Evolutionary conservation across 2,888 invertebrate genomes (phyloP), one percentile per base, ranked within the genome.

Genomic region (Polyommatus icarus): DNA sequence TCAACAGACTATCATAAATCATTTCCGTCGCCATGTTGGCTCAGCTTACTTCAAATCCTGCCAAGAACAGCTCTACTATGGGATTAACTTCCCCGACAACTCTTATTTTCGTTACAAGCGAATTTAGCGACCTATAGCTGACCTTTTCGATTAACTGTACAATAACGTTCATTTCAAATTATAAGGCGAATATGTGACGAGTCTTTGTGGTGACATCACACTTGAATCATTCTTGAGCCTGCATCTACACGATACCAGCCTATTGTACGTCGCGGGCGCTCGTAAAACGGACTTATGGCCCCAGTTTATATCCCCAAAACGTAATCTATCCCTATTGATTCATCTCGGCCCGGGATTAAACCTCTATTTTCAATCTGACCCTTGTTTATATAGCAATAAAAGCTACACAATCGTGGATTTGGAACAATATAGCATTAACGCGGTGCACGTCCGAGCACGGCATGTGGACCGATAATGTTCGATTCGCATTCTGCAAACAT

Each of bases 181-280:
- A 79, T 82, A 83, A 83, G 81, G 83, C 83, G 84, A 82, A 84
- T 79, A 83, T 88, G 85, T 84, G 84, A 85, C 83, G 88, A 87
- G 88, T 89, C 90, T 88, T 85, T 80, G 81, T 79, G 84, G 82
- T 91, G 91, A 92, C 92, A 91, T 91, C 90, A 91, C 85, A 79
- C 84, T 18, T 91, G 91, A 91, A 87, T 92, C 90, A 92, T 86
- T 88, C 83, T 85, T 79, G 76, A 67, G 79, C 77, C 78, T 79
- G 78, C 80, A 80, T 80, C 81, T 76, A 87, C 87, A 85, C 85
- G 84, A 83, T 83, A 84, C 82, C 83, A 18, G 84, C 84, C 85
- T 71, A 79, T 78, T 86, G 83, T 86, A 86, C 85, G 86, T 85
- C 79, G 77, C 78, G 79, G 79, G 76, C 78, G 76, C 79, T 67